Base-by-base conservation (phyloP, 2,888 invertebrate species). In the Phyto melanocephala region DNA sequence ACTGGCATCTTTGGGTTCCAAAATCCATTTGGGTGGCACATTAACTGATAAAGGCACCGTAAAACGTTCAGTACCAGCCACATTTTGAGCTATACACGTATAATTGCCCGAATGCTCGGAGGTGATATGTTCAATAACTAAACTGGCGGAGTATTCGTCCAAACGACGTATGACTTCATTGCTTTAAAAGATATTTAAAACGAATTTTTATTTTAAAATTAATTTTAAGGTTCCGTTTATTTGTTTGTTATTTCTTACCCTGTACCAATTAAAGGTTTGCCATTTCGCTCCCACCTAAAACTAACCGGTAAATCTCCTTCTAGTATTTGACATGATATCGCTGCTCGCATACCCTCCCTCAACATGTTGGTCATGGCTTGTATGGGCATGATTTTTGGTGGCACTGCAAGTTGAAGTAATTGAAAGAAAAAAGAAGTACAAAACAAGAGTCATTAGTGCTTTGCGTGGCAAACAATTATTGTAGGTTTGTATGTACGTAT, bases 301-400 rank as follows among this genome's bases (percentile, higher is more conserved):
- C 95, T 95, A 86, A 98, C 95, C 60, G 98, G 98, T 87, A 97
- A 93, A 92, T 98, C 98, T 22, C 98, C 97, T 92, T 97, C 96
- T 89, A 97, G 93, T 90, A 97, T 96, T 92, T 96, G 96, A 91
- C 97, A 97, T 85, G 96, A 95, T 89, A 97, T 96, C 81, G 96
- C 96, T 37, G 96, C 96, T 86, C 97, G 93, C 94, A 97, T 95
- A 76, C 96, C 96, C 92, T 96, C 96, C 50, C 95, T 92, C 83
- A 96, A 92, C 89, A 96, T 93, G 90, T 95, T 95, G 80, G 95
- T 96, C 93, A 96, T 94, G 47, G 96, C 94, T 88, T 95, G 95
- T 88, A 96, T 96, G 45, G 96, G 96, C 91, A 96, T 93, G 87
- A 96, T 96, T 93, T 95, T 96, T 62, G 96, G 96, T 84, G 95